Conservation (phyloP, 2,113 vertebrate genomes). For the Nanorana parkeri region DNA sequence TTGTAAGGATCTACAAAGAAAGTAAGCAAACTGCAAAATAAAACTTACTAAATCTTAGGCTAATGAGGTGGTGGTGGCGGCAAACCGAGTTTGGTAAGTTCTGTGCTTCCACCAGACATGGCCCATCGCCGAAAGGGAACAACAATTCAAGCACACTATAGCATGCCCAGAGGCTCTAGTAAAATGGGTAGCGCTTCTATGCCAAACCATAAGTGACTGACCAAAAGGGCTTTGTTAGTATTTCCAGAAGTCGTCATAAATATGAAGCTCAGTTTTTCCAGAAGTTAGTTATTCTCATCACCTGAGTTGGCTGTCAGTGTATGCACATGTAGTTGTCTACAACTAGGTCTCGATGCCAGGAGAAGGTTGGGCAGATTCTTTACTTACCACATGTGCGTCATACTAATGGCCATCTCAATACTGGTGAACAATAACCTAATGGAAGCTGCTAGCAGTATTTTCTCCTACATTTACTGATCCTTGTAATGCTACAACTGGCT, state of each 20-base stretch:
- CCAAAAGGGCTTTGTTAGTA: not conserved
- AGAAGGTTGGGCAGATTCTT: slow-evolving; percentile 14
- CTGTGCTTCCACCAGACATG: no score
- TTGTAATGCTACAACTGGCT: slow-evolving; percentile 38
- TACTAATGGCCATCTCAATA: slow-evolving; percentile 4
- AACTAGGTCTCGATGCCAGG: slow-evolving; percentile 1
- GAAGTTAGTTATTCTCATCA: not conserved
- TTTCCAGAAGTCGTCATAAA: not conserved
- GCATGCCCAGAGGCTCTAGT: no score
- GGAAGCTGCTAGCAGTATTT: slow-evolving; percentile 23
- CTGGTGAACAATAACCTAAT: slow-evolving; percentile 23
- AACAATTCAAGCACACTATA: no score
- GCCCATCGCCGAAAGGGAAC: no score
- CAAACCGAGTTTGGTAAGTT: no score
- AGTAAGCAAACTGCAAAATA: no score
- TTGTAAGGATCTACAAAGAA: no score
- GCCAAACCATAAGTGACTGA: no score
- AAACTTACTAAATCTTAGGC: no score
- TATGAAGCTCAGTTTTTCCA: no score
- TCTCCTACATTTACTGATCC: slow-evolving; percentile 33
- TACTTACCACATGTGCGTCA: slow-evolving; percentile 53
- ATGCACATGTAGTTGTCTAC: not conserved
- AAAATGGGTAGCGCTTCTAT: no score
- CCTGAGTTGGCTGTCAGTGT: not conserved
- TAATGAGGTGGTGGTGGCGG: no score